Base-by-base conservation (phyloP, 2,888 invertebrate species). In the Quadriops clusia region DNA sequence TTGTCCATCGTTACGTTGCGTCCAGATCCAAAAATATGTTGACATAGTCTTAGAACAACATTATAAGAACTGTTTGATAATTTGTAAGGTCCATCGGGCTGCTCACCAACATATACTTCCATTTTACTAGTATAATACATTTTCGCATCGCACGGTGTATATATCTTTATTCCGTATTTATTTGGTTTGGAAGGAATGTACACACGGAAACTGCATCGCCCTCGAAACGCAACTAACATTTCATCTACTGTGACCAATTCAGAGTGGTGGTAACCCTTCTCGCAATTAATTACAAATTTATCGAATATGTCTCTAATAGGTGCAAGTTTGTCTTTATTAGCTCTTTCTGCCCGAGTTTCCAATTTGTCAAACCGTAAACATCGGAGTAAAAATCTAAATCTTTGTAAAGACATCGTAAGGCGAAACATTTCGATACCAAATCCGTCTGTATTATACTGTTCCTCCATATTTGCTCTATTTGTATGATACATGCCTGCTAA, bases 141-240 rank as follows among this genome's bases (percentile, higher is more conserved):
- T 21, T 28, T 32, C 21, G 13, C 13, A 9, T 33, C 31, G 26
- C 17, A 27, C n/a, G 26, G 17, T 7, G 32, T 26, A 9, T 17
- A 24, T 8, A 47, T 30, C 26, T 45, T 46, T 17, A 45, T 29
- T 9, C 49, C 46, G 30, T 46, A 47, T 39, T 45, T 47, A 9
- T 29, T 37, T 12, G 47, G 47, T 38, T 47, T 45, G 14, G 30
- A 33, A 9, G 44, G 41, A 22, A 42, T 43, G 25, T 39, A 44
- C 8, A 35, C 22, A 17, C 25, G 23, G 23, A 44, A 41, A 9
- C 11, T 15, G 20, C 36, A 40, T 12, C 33, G 28, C 5, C 40
- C 40, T 13, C 40, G 15, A 30, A 42, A 39, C 8, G 17, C 3
- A 40, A 42, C 42, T 40, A 45, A 25, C 43, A 43, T 46, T 27